Evolutionary conservation across 2,113 vertebrate species (phyloP), one percentile per base, ranked within the genome.

Genomic region (Cheilinus undulatus): DNA sequence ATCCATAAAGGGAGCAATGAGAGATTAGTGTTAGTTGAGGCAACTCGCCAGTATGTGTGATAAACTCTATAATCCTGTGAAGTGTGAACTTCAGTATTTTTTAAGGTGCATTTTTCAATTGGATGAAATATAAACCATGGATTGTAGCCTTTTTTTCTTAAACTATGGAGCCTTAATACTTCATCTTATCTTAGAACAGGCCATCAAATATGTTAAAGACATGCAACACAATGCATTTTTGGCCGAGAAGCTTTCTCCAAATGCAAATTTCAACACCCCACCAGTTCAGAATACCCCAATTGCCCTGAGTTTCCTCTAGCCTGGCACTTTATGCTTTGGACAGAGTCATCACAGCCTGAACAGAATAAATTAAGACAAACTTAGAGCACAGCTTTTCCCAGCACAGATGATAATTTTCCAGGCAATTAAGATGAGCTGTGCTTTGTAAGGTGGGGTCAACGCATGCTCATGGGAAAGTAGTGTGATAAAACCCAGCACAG

Each of bases 401-500:
- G 81, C 77, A 71, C 89, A 90, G 89, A 87, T 88, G 89, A 88
- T 86, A 22, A 87, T 92, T 90, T 92, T 90, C 85, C 85, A 88
- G 87, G 82, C 90, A 92, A 90, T 90, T 89, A 90, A 84, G 87
- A 86, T 34, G 72, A 71, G 83, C 66, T 67, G 67, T 34, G 45
- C 70, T 77, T 75, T 73, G 43, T 72, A 73, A 61, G 73, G 84
- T 68, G 81, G 87, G 88, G 84, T 89, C 88, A 88, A 73, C 28
- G 86, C 48, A 30, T 48, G 68, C 79, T 80, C 81, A 75, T 69
- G 77, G 84, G 87, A 80, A 80, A 77, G 48, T 24, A 7, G 67
- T 57, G 65, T 58, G 76, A 83, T 82, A 85, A 86, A 86, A 80
- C 69, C n/a, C 59, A 53, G 66, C 66, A 4, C 71, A 34, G 73